Evolutionary conservation across 2,888 invertebrate genomes (phyloP).

Genomic region (Tricholauxania praeusta): DNA sequence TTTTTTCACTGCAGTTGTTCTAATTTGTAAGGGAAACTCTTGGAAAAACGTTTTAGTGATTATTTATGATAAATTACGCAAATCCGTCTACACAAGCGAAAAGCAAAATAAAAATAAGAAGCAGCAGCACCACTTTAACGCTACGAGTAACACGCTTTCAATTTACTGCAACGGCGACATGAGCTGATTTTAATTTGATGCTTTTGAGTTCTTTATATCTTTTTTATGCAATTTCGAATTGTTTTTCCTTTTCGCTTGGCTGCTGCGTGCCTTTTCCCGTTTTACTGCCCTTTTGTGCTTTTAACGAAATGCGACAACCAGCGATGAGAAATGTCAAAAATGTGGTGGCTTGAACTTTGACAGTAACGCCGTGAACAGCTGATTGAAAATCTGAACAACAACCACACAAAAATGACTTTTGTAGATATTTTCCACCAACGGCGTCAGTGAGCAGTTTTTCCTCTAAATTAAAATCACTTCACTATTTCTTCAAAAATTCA

Average conservation of each 20-base stretch:
- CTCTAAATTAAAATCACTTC: no score
- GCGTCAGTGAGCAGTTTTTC: no score
- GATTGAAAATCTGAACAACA: no score
- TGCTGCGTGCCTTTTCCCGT: background rate
- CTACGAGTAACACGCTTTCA: conserved; percentile 3
- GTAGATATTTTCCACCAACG: no score
- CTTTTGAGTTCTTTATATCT: background rate
- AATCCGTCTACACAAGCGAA: background rate
- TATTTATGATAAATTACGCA: conserved; percentile 24
- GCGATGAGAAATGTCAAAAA: conserved; percentile 1
- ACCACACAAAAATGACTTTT: no score
- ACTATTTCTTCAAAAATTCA: no score
- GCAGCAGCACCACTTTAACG: conserved; percentile 8
- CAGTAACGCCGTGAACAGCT: no score
- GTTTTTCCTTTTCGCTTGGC: background rate
- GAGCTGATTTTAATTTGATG: background rate
- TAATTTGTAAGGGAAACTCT: background rate
- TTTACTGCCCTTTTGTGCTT: no score
- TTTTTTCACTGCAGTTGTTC: no score
- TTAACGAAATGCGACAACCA: background rate
- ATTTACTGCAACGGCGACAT: background rate
- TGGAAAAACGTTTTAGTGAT: background rate
- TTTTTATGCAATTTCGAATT: background rate
- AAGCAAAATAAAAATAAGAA: no score
- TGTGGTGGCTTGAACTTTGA: background rate